phyloP scores from a whole-genome alignment of 64 coral and sea anemone genomes.

The Montipora sp. region DNA sequence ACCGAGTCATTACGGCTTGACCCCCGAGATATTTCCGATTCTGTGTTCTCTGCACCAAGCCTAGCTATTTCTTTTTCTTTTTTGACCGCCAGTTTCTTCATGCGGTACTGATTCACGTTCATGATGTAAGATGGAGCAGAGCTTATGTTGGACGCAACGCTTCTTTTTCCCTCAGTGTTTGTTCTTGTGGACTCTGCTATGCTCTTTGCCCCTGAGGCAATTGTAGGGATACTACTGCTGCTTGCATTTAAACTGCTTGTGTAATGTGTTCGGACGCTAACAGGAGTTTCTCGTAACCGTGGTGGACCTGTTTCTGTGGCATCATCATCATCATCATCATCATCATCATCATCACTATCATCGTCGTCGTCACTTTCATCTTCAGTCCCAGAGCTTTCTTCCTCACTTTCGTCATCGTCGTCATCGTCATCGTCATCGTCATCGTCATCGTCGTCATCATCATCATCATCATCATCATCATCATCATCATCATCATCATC shows the following conservation, averaged over 20 bases:
- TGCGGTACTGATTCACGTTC: slow-evolving; percentile 28
- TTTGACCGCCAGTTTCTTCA: slow-evolving; percentile 47
- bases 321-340: slow-evolving; percentile 1
- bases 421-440: neutral
- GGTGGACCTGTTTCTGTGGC: neutral
- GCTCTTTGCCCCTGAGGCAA: slow-evolving; percentile 34
- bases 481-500: neutral
- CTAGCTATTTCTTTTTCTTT: slow-evolving; percentile 21
- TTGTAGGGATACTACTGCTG: slow-evolving; percentile 65
- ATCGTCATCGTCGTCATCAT: neutral
- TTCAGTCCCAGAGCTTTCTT: neutral
- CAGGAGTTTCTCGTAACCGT: neutral
- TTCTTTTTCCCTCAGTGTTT: slow-evolving; percentile 8
- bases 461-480: neutral
- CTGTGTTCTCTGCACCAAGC: neutral
- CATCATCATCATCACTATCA: neutral
- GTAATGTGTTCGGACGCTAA: slow-evolving; percentile 17
- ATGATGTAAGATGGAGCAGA: slow-evolving; percentile 42
- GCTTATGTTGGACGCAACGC: slow-evolving; percentile 16
- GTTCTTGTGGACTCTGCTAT: neutral
- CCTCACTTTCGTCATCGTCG: neutral
- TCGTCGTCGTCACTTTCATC: slow-evolving; percentile 6
- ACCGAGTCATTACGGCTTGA: neutral
- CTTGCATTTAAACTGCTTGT: slow-evolving; percentile 56
- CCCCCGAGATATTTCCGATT: slow-evolving; percentile 29